Evolutionary conservation across 2,797 vertebrate species (phyloP), one percentile per base, ranked within the genome.

Genomic region (Anguilla pacifica): DNA sequence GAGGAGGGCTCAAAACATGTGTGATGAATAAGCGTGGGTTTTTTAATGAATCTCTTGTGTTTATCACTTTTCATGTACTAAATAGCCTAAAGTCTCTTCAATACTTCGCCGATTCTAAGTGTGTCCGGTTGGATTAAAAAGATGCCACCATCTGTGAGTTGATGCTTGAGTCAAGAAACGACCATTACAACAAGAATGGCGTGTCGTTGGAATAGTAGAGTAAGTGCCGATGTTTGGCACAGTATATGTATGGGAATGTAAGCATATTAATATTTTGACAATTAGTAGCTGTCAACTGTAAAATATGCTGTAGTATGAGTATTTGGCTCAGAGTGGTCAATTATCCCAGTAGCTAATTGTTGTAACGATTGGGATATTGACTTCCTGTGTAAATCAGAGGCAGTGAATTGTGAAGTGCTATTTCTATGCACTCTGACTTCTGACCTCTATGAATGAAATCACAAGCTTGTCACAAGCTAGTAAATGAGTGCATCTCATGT

Each of bases 341-440:
- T 93, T 91, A 91, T 90, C 89, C 88, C 61, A 61, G 90, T 57
- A 17, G 55, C 15, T 89, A 89, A 39, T 86, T 90, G 91, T 91
- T 92, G 93, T 94, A 94, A 92, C 91, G 92, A 91, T 92, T 91
- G 90, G 87, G 83, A 91, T 94, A 95, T 95, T 91, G 95, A 95
- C 95, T 93, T 91, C 91, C 92, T 94, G 95, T 93, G 95, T 94
- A 94, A 95, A 96, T 96, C 95, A 95, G 91, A 92, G 89, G 88
- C 91, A 94, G 92, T 94, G 93, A 93, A 95, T 94, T 91, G 91
- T 92, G 92, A 91, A 91, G 91, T 92, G 91, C 95, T 96, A 94
- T 95, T 96, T 95, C 95, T 95, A 95, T 91, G 92, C 91, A 55
- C 81, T 84, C 83, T 91, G 93, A 94, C 93, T 92, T 91, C 84